Evolutionary conservation across 2,888 invertebrate species (phyloP).

Genomic region (Fissipunctia ypsillon): DNA sequence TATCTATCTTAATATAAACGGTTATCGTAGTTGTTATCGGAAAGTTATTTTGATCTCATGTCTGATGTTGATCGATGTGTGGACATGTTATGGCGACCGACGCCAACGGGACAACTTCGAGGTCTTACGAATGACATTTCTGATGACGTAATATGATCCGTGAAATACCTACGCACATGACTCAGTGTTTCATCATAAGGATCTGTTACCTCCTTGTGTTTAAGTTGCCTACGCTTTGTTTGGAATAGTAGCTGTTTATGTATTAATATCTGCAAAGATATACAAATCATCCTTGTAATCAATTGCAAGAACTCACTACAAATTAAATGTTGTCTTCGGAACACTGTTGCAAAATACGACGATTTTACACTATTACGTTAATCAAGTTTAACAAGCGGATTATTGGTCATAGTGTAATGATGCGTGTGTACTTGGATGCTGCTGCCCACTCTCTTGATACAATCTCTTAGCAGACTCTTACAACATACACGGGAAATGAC

Average conservation of each 20-base stretch:
- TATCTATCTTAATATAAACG: slow-evolving; percentile 27
- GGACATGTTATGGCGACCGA: slow-evolving; percentile 61
- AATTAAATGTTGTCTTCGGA: background rate
- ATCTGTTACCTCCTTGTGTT: slow-evolving; percentile 42
- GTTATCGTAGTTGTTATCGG: slow-evolving; percentile 66
- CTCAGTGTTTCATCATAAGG: slow-evolving; percentile 61
- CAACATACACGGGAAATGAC: slow-evolving; percentile 54
- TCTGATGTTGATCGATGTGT: slow-evolving; percentile 81
- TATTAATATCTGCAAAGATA: background rate
- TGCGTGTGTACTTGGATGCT: slow-evolving; percentile 35
- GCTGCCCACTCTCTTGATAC: slow-evolving; percentile 45
- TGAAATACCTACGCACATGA: slow-evolving; percentile 64
- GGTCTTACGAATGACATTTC: slow-evolving; percentile 68
- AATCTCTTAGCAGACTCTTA: slow-evolving; percentile 49
- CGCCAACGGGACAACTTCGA: slow-evolving; percentile 66
- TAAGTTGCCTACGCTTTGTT: slow-evolving; percentile 32
- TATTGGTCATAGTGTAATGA: slow-evolving; percentile 44
- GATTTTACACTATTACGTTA: slow-evolving; percentile 25
- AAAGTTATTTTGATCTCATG: slow-evolving; percentile 72
- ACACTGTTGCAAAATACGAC: slow-evolving; percentile 9
- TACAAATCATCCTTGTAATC: slow-evolving; percentile 5
- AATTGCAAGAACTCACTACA: background rate
- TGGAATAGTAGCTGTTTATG: background rate
- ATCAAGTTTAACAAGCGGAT: slow-evolving; percentile 36
- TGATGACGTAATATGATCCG: slow-evolving; percentile 68